These are phyloP conservation scores for Thrips palmi DNA, from an alignment of 1,140 invertebrate genomes.

Conservation along the genomic window DNA sequence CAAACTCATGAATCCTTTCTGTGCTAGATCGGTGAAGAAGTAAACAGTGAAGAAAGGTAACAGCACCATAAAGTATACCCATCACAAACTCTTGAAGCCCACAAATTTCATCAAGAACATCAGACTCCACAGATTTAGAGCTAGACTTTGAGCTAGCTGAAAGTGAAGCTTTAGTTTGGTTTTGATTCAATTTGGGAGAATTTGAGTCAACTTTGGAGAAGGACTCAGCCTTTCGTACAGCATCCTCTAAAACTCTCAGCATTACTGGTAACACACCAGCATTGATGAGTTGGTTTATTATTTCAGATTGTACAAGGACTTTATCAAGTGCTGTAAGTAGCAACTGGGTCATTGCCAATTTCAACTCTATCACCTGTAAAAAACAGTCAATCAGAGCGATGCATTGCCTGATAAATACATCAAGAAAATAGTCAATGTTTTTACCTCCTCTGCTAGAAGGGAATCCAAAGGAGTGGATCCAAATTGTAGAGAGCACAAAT, in stretches of 20 bases:
- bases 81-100: constrained; percentile 40
- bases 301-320: constrained; percentile 32
- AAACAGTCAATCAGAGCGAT: too few relatives aligned
- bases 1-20: constrained; percentile 36
- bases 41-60: constrained; percentile 36
- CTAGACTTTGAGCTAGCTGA: too few relatives aligned
- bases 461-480: constrained; percentile 20
- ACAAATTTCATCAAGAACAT: too few relatives aligned
- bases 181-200: too few relatives aligned
- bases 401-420: too few relatives aligned
- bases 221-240: constrained; percentile 27
- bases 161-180: too few relatives aligned
- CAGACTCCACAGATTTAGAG: too few relatives aligned
- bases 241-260: constrained; percentile 35
- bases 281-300: constrained; percentile 35
- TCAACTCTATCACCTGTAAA: constrained; percentile 28
- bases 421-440: too few relatives aligned
- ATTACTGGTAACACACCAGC: constrained; percentile 40
- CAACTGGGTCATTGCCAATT: constrained; percentile 34
- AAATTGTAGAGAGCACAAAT: constrained; percentile 38
- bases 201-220: constrained; percentile 18
- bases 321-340: constrained; percentile 35
- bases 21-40: constrained; percentile 28
- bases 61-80: constrained; percentile 34
- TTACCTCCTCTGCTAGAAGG: constrained; percentile 13